A percentile compares a stretch with the other conserved stretches of the same genome.
phyloP scores from a whole-genome alignment of 2,113 vertebrate genomes.

The Anas platyrhynchos region DNA sequence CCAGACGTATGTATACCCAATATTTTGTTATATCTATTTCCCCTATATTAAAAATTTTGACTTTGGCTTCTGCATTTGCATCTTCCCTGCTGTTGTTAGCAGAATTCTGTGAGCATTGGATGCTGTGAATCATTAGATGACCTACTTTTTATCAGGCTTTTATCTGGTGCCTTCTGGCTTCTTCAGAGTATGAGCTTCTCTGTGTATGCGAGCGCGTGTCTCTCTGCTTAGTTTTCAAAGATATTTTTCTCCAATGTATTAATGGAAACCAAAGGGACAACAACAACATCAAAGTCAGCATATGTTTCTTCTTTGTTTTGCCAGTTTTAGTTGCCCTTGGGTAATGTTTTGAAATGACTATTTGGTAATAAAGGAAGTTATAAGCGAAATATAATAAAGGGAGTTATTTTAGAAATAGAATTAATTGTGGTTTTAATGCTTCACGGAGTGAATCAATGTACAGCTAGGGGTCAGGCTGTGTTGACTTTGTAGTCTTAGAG shows the following conservation, averaged over 20 bases:
- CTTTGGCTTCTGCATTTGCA: conserved; percentile 12
- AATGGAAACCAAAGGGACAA: neutral
- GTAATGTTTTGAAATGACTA: neutral
- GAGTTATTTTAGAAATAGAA: neutral
- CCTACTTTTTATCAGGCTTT: conserved; percentile 66
- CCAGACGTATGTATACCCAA: neutral
- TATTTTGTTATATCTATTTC: neutral
- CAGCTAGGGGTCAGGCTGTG: neutral
- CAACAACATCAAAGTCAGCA: conserved; percentile 21
- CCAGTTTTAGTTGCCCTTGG: neutral
- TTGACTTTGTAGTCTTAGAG: neutral
- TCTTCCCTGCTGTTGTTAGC: conserved; percentile 23
- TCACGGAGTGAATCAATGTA: neutral
- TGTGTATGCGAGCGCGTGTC: neutral
- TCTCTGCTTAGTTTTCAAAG: conserved; percentile 37
- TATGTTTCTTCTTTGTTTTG: conserved; percentile 36
- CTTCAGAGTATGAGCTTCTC: conserved; percentile 26
- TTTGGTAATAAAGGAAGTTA: neutral
- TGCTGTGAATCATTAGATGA: conserved; percentile 63
- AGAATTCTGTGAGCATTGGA: neutral
- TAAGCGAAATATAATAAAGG: neutral
- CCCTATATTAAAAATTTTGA: neutral
- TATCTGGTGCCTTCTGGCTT: conserved; percentile 60
- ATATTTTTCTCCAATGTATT: conserved; percentile 25
- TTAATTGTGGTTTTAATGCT: neutral